phyloP scores from a whole-genome alignment of 2,797 vertebrate genomes.

The Pachyuromys duprasi region DNA sequence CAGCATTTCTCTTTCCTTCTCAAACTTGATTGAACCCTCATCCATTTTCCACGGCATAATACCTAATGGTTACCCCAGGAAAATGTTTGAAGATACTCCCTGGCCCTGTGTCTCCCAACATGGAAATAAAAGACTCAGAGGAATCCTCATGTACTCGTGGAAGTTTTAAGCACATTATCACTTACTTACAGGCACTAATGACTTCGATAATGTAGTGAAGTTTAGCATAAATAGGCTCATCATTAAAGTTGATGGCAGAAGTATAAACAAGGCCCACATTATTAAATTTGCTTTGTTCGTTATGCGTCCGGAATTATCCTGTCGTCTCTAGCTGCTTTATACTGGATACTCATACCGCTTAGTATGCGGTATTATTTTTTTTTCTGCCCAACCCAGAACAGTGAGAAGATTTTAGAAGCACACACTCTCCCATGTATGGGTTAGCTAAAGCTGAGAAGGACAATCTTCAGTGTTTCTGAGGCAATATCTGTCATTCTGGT shows the following conservation, averaged over 20 bases:
- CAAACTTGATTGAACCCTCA: not conserved
- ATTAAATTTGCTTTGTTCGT: conserved; percentile 80
- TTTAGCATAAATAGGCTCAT: conserved; percentile 83
- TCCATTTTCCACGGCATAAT: not conserved
- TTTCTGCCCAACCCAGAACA: not conserved
- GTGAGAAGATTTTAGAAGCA: conserved; percentile 29
- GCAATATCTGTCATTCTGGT: not conserved
- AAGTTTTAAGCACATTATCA: conserved; percentile 77
- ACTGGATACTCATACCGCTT: conserved; percentile 58
- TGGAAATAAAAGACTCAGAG: conserved; percentile 53
- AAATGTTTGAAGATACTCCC: not conserved
- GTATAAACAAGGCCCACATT: conserved; percentile 80
- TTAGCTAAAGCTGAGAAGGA: not conserved
- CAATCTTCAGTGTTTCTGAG: not conserved
- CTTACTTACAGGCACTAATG: conserved; percentile 82
- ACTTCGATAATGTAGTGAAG: conserved; percentile 79
- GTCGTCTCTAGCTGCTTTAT: conserved; percentile 58
- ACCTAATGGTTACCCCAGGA: not conserved
- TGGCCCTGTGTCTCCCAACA: not conserved
- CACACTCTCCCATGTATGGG: not conserved
- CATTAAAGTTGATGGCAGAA: conserved; percentile 80
- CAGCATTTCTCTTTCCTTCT: not conserved
- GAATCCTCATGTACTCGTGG: conserved; percentile 47
- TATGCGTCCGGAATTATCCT: conserved; percentile 66
- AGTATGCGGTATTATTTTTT: conserved; percentile 47